Percentiles rank a stretch among this genome's conserved stretches.
phyloP scores from a whole-genome alignment of 2,113 vertebrate species.

The Laticauda colubrina region DNA sequence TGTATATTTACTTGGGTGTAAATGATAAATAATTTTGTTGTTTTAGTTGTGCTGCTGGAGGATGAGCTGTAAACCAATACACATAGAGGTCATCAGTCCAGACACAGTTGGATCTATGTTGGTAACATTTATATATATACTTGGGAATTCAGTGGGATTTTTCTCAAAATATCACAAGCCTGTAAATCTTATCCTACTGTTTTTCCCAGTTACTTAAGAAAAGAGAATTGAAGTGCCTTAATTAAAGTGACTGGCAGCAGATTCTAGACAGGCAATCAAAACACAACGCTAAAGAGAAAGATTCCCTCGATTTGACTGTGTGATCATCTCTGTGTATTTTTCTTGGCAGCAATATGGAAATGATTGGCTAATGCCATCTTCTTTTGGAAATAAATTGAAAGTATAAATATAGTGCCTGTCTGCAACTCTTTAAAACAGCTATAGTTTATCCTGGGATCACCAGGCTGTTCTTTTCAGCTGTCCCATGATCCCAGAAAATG shows the following conservation, averaged over 20 bases:
- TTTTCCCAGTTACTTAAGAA: background rate
- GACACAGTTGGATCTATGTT: background rate
- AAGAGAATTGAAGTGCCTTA: background rate
- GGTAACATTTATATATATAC: background rate
- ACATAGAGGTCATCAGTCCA: background rate
- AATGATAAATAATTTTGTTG: background rate
- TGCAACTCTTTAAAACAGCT: background rate
- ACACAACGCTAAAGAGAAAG: background rate
- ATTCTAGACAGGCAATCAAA: background rate
- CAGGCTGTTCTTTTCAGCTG: background rate
- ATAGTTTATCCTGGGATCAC: background rate
- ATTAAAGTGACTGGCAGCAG: background rate
- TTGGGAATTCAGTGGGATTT: background rate
- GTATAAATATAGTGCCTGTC: background rate
- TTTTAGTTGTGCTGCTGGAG: background rate
- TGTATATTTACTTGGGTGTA: background rate
- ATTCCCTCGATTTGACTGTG: background rate
- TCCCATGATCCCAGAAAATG: background rate
- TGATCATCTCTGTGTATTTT: background rate
- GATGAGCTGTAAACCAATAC: background rate
- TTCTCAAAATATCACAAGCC: background rate
- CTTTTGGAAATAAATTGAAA: background rate
- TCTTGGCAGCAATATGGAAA: background rate
- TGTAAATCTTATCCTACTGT: background rate
- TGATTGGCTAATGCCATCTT: background rate